Percentiles rank a stretch among this genome's conserved stretches.
phyloP scores from a whole-genome alignment of 2,113 vertebrate species.

The Puntigrus tetrazona region DNA sequence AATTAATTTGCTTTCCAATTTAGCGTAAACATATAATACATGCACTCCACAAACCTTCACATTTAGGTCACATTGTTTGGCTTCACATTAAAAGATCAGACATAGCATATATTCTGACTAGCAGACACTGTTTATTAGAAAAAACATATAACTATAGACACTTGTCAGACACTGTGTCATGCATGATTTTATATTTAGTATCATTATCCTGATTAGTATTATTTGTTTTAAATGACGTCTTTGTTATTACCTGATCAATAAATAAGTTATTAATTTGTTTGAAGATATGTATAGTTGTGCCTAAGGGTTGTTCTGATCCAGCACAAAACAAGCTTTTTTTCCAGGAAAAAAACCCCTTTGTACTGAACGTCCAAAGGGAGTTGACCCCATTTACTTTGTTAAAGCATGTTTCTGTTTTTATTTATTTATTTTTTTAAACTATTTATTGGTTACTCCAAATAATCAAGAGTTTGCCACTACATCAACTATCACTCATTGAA shows the following conservation, averaged over 20 bases:
- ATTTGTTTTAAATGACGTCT: background rate
- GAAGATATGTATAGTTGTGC: background rate
- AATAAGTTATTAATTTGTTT: constrained; percentile 9
- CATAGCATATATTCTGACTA: background rate
- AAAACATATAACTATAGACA: background rate
- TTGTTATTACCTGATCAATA: background rate
- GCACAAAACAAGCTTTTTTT: constrained; percentile 15
- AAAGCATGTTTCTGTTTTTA: background rate
- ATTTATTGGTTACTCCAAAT: background rate
- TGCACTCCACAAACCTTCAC: background rate
- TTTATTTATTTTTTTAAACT: too few species aligned
- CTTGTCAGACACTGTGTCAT: background rate
- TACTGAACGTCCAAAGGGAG: background rate
- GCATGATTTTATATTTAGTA: background rate
- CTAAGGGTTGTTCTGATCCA: constrained; percentile 21
- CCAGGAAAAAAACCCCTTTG: background rate
- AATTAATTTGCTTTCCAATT: background rate
- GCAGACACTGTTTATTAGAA: background rate
- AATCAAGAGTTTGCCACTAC: background rate
- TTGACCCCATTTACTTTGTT: background rate
- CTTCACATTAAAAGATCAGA: background rate
- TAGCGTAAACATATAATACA: background rate
- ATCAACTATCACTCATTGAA: too few species aligned
- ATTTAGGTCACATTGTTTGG: background rate
- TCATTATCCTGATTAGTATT: background rate